Percentiles rank a stretch among this genome's conserved stretches.
Conservation (phyloP, 2,113 vertebrate species). For the Neolamprologus ventralis region DNA sequence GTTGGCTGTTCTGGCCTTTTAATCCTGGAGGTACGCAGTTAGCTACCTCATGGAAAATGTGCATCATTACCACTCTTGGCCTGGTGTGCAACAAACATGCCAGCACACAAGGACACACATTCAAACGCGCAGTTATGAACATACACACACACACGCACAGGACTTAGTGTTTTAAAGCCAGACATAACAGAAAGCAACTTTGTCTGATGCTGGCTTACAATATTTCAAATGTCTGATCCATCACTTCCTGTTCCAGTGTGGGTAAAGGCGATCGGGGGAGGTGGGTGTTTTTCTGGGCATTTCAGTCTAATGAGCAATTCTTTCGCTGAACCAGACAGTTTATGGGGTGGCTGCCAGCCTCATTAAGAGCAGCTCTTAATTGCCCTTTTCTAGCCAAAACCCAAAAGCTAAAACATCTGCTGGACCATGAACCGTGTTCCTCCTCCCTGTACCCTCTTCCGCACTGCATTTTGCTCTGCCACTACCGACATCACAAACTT, state of each 20-base stretch:
- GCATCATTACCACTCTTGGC: conserved; percentile 59
- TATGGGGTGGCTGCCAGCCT: conserved; percentile 71
- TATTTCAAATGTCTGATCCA: conserved; percentile 50
- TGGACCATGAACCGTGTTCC: conserved; percentile 26
- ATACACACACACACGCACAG: background rate
- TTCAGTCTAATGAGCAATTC: conserved; percentile 71
- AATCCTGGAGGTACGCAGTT: conserved; percentile 23
- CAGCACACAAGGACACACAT: conserved; percentile 9
- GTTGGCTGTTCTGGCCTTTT: conserved; percentile 6
- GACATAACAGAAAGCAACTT: conserved; percentile 22
- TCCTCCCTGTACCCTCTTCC: conserved; percentile 15
- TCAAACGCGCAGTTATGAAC: background rate
- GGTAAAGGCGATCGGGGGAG: background rate
- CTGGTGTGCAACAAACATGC: conserved; percentile 34
- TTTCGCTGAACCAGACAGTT: conserved; percentile 71
- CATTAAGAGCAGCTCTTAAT: conserved; percentile 74
- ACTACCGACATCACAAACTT: background rate
- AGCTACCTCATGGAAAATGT: conserved; percentile 71
- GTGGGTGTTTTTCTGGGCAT: conserved; percentile 29
- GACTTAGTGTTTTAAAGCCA: background rate
- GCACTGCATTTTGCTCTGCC: conserved; percentile 3
- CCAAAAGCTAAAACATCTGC: conserved; percentile 77
- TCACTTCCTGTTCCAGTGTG: conserved; percentile 44
- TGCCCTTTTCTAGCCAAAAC: conserved; percentile 71
- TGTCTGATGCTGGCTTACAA: conserved; percentile 4